These are phyloP conservation scores for Cheilosia soror DNA, from an alignment of 2,888 invertebrate genomes.

Conservation along the genomic window DNA sequence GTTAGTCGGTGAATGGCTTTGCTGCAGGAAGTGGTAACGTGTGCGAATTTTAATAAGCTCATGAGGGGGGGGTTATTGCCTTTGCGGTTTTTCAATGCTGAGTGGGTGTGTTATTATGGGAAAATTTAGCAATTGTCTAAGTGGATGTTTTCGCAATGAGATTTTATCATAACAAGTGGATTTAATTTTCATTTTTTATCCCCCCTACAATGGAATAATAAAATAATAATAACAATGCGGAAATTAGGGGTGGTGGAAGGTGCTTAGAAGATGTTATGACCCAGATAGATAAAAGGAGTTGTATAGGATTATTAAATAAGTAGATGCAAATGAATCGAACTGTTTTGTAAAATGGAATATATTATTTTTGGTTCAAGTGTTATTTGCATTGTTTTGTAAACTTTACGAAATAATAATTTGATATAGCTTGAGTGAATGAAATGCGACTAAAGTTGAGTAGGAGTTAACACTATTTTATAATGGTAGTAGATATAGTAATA, in stretches of 20 bases:
- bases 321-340: background rate
- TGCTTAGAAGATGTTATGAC: constrained; percentile 32
- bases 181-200: constrained; percentile 68
- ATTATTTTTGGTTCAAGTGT: background rate
- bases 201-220: constrained; percentile 55
- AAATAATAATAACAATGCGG: constrained; percentile 61
- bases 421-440: no score
- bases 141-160: constrained; percentile 74
- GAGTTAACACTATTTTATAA: no score
- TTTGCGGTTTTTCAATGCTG: constrained; percentile 54
- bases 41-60: constrained; percentile 74
- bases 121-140: constrained; percentile 74
- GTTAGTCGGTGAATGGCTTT: constrained; percentile 61
- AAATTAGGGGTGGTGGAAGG: constrained; percentile 52
- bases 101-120: constrained; percentile 68
- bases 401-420: no score
- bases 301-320: constrained; percentile 29
- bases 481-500: no score
- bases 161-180: constrained; percentile 75
- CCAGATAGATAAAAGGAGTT: background rate
- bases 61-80: constrained; percentile 45
- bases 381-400: background rate
- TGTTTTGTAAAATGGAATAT: background rate
- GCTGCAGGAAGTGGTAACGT: constrained; percentile 70
- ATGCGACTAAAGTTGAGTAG: no score